Evolutionary conservation across 2,797 vertebrate species (phyloP).

Genomic region (Corythornis leucogaster): DNA sequence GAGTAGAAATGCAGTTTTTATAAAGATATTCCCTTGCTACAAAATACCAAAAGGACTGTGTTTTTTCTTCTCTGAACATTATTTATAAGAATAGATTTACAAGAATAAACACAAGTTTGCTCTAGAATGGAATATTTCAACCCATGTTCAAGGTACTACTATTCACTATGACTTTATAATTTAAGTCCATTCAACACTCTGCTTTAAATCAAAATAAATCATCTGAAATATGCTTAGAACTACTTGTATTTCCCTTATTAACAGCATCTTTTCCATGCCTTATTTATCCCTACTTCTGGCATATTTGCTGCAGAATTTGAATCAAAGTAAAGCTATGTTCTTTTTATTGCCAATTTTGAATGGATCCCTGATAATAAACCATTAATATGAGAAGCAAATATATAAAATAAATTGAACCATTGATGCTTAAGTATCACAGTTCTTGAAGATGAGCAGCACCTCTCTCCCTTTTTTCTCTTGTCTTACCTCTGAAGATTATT

Average conservation of each 20-base stretch:
- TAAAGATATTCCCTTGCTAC: not conserved
- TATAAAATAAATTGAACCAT: slow-evolving; percentile 59
- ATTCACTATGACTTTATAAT: slow-evolving; percentile 61
- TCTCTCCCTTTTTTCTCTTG: not conserved
- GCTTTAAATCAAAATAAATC: slow-evolving; percentile 67
- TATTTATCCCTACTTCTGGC: slow-evolving; percentile 64
- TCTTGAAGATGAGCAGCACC: slow-evolving; percentile 31
- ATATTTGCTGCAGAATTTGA: slow-evolving; percentile 51
- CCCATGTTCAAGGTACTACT: slow-evolving; percentile 29
- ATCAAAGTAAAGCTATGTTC: slow-evolving; percentile 55
- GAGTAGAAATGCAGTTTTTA: not conserved
- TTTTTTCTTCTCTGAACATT: not conserved
- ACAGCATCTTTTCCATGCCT: slow-evolving; percentile 56
- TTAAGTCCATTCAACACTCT: slow-evolving; percentile 59
- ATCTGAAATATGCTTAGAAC: slow-evolving; percentile 49
- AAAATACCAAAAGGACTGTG: not conserved
- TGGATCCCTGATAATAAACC: slow-evolving; percentile 64
- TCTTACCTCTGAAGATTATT: not conserved
- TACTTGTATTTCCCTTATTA: slow-evolving; percentile 62
- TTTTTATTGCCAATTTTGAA: slow-evolving; percentile 64
- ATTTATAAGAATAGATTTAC: slow-evolving; percentile 45
- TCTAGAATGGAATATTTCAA: slow-evolving; percentile 43
- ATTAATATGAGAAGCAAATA: slow-evolving; percentile 61
- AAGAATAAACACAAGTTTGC: slow-evolving; percentile 5
- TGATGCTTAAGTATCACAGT: slow-evolving; percentile 35